Conservation (phyloP, 2,888 invertebrate genomes). For the Drosophila flavopinicola region DNA sequence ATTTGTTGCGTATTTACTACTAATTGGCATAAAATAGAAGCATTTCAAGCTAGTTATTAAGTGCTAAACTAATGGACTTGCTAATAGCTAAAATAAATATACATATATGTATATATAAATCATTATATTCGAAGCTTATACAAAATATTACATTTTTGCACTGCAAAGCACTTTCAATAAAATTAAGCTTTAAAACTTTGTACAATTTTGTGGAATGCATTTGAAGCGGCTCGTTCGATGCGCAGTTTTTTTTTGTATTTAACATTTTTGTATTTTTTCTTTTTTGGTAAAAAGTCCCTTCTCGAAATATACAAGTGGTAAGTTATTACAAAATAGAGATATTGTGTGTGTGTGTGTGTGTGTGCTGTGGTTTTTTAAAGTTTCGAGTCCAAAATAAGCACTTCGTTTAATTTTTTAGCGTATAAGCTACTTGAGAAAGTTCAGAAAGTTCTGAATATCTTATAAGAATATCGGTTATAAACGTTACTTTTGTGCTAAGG, state of each 20-base stretch:
- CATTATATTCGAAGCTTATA: slow-evolving; percentile 46
- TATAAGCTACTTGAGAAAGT: slow-evolving; percentile 22
- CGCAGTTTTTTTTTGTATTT: slow-evolving; percentile 22
- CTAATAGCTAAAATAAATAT: slow-evolving; percentile 23
- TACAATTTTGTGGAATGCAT: slow-evolving; percentile 53
- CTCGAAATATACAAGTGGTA: slow-evolving; percentile 55
- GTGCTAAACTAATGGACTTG: slow-evolving; percentile 61
- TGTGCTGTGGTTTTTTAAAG: slow-evolving; percentile 9
- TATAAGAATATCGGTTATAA: slow-evolving; percentile 56
- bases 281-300: slow-evolving; percentile 55
- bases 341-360: slow-evolving; percentile 11
- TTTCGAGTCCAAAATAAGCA: slow-evolving; percentile 35
- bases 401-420: slow-evolving; percentile 22
- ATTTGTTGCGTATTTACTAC: slow-evolving; percentile 20
- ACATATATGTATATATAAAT: slow-evolving; percentile 4
- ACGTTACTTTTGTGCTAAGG: slow-evolving; percentile 72
- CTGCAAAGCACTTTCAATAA: slow-evolving; percentile 10
- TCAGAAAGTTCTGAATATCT: neutral
- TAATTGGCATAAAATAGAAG: slow-evolving; percentile 31
- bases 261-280: slow-evolving; percentile 12
- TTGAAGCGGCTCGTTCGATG: slow-evolving; percentile 62
- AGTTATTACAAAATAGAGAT: slow-evolving; percentile 70
- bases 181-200: slow-evolving; percentile 53
- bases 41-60: slow-evolving; percentile 56
- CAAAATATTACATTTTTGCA: slow-evolving; percentile 58